Base-by-base conservation (phyloP, 2,113 vertebrate species). In the Calidris pugnax region DNA sequence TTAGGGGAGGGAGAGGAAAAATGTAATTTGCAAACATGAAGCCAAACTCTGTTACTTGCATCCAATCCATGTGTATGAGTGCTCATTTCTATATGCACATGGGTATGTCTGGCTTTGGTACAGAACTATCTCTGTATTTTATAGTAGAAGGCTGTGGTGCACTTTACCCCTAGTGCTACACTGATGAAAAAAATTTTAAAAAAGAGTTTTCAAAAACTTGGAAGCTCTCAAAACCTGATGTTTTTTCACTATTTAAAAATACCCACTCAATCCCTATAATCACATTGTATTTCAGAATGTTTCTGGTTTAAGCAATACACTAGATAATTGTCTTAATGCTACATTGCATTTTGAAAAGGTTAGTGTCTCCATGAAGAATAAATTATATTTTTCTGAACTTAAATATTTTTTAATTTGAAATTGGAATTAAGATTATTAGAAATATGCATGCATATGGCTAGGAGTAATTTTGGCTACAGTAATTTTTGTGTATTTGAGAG, bases 11-110 rank as follows among this genome's bases (percentile, higher is more conserved):
- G 30, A 30, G n/a, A 98, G 98, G 95, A 98, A 98, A 99, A 99
- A 99, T 98, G 98, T 98, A 99, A 99, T 99, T 99, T 99, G 98
- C 98, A 99, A 98, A 98, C 98, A 98, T 98, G 98, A 98, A 98
- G 98, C 98, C 97, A 98, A 98, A 98, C 66, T 98, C 98, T 89
- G 95, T 89, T 85, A 76, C 73, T 95, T 90, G 82, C 92, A 66
- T 89, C 83, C 2, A 3, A 28, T 83, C 79, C 37, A 4, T 56
- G 50, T 28, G 21, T 87, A 17, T 64, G 19, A 90, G 26, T 43
- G 39, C 51, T 28, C 12, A 35, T 67, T 76, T 6, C 16, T 81
- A 7, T 39, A 22, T 71, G 47, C 37, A 68, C 10, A 11, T 76
- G 82, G 27, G 21, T 60, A 23, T 57, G 23, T 28, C 39, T 86